These are phyloP conservation scores for Corydoras maculifer DNA, from an alignment of 2,113 vertebrate species.

Conservation along the genomic window DNA sequence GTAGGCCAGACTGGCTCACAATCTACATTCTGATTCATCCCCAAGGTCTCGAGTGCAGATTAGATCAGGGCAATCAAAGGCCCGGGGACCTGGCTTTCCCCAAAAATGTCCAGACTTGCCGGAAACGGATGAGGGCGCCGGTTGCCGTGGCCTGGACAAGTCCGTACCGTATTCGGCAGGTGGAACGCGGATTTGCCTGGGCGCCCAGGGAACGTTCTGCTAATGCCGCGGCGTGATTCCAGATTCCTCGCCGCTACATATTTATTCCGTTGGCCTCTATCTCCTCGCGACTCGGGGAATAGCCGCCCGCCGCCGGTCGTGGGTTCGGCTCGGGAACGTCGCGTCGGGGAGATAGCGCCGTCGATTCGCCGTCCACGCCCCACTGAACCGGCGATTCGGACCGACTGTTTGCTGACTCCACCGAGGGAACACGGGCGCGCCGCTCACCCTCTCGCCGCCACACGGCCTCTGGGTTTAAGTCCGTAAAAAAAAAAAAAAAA, in stretches of 20 bases:
- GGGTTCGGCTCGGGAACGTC: no score
- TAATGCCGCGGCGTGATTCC: slow-evolving; percentile 29
- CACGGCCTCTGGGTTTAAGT: slow-evolving; percentile 57
- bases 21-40: no score
- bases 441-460: slow-evolving; percentile 29
- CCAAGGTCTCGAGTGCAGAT: no score
- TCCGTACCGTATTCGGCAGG: no score
- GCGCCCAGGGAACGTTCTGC: slow-evolving; percentile 14
- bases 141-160: no score
- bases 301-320: no score
- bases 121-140: no score
- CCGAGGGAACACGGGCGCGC: neutral
- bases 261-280: neutral
- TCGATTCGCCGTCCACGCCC: slow-evolving; percentile 36
- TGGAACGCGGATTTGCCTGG: no score
- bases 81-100: no score
- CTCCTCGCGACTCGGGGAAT: neutral
- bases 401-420: slow-evolving; percentile 44
- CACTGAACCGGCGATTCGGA: slow-evolving; percentile 27
- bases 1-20: no score
- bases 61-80: no score
- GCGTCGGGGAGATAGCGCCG: slow-evolving; percentile 24
- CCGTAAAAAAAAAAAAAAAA: slow-evolving; percentile 45
- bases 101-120: no score
- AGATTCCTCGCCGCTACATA: slow-evolving; percentile 10